Conservation (phyloP, 2,797 vertebrate species). For the Ibycter americanus region DNA sequence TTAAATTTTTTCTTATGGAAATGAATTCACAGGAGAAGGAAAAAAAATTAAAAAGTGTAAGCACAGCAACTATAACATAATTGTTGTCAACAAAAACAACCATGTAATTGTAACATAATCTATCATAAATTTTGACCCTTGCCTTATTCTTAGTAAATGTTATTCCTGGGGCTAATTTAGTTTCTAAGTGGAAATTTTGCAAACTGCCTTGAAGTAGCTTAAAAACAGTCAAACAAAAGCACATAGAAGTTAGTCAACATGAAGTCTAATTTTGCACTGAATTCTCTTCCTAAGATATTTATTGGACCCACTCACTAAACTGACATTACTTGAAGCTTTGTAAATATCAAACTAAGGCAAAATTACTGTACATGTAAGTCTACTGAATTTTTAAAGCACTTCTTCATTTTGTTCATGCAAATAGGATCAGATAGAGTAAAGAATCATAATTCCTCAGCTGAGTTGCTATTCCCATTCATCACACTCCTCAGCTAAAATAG, state of each 20-base stretch:
- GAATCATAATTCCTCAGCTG: background rate
- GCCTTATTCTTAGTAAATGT: background rate
- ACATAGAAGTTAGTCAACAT: background rate
- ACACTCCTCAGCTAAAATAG: background rate
- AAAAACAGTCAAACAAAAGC: background rate
- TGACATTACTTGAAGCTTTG: background rate
- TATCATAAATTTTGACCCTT: conserved; percentile 44
- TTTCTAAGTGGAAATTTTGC: conserved; percentile 35
- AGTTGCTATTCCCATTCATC: background rate
- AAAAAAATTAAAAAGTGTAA: background rate
- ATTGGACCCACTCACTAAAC: background rate
- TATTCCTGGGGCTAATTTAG: background rate
- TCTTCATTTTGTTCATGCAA: background rate
- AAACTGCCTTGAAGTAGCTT: conserved; percentile 21
- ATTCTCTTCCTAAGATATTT: background rate
- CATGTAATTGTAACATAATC: background rate
- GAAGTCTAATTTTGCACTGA: background rate
- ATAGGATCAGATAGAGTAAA: background rate
- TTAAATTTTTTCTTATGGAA: background rate
- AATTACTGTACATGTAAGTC: background rate
- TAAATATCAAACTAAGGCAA: background rate
- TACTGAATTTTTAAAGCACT: background rate
- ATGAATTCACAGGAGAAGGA: conserved; percentile 28
- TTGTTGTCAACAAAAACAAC: conserved; percentile 27
- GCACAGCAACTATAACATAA: background rate